A percentile compares a stretch with the other conserved stretches of the same genome.
Conservation (phyloP, 2,797 vertebrate species). For the Sitta carolinensis region DNA sequence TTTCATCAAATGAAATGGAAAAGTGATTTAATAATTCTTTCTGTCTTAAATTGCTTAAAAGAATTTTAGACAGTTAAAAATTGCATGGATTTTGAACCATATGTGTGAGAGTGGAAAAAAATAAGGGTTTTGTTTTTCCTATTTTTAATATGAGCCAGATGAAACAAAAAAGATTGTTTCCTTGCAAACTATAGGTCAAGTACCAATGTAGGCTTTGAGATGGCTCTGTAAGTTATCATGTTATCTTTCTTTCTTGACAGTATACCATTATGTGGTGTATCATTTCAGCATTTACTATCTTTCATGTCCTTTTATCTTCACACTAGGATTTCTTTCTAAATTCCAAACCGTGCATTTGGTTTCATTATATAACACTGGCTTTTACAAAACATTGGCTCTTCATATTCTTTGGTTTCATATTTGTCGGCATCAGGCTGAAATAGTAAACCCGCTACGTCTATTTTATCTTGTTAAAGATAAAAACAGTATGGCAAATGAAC, state of each 20-base stretch:
- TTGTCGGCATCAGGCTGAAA: slow-evolving; percentile 75
- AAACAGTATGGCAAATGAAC: slow-evolving; percentile 70
- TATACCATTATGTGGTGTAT: slow-evolving; percentile 90
- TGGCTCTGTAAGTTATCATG: slow-evolving; percentile 92
- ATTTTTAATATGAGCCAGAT: slow-evolving; percentile 87
- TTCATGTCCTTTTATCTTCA: slow-evolving; percentile 86
- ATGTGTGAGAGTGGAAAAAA: slow-evolving; percentile 85
- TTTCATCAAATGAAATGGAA: slow-evolving; percentile 88
- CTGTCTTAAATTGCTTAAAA: slow-evolving; percentile 84
- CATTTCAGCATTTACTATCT: slow-evolving; percentile 89
- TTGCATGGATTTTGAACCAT: slow-evolving; percentile 86
- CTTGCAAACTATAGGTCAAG: slow-evolving; percentile 87
- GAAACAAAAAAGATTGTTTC: slow-evolving; percentile 89
- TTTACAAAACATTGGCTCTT: slow-evolving; percentile 73
- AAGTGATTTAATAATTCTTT: slow-evolving; percentile 86
- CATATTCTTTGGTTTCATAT: slow-evolving; percentile 77
- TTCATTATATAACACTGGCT: slow-evolving; percentile 76
- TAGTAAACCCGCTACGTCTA: slow-evolving; percentile 72
- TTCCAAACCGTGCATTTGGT: slow-evolving; percentile 75
- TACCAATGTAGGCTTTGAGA: slow-evolving; percentile 86
- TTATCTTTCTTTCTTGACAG: slow-evolving; percentile 93
- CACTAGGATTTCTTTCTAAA: slow-evolving; percentile 80
- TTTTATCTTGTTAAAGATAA: slow-evolving; percentile 78
- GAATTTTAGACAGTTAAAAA: slow-evolving; percentile 84
- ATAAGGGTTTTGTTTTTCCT: slow-evolving; percentile 84